Evolutionary conservation across 2,113 vertebrate species (phyloP).

Genomic region (Tinamus guttatus): DNA sequence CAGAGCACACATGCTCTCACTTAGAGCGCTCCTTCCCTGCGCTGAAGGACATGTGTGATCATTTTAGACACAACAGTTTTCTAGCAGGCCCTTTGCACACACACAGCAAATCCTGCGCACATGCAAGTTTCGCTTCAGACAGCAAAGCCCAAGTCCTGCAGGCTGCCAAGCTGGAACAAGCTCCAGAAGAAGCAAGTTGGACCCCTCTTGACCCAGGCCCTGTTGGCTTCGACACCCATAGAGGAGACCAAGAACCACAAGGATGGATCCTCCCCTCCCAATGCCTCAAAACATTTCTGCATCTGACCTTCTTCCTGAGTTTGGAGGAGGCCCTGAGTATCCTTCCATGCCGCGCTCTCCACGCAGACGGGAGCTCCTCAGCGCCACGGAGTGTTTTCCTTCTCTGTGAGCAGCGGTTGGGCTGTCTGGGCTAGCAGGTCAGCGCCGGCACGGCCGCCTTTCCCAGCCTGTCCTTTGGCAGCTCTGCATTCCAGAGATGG

Average conservation of each 20-base stretch:
- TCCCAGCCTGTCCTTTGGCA: constrained; percentile 7
- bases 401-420: background rate
- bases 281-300: background rate
- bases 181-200: background rate
- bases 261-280: background rate
- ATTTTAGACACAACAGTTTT: constrained; percentile 22
- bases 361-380: background rate
- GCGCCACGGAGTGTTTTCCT: background rate
- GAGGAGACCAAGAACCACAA: background rate
- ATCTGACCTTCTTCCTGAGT: background rate
- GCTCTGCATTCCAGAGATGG: constrained; percentile 54
- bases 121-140: background rate
- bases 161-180: background rate
- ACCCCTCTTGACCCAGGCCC: background rate
- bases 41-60: constrained; percentile 60
- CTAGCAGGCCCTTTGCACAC: constrained; percentile 9
- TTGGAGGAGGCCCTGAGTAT: background rate
- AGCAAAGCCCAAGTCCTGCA: background rate
- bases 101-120: background rate
- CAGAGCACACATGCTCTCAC: constrained; percentile 70
- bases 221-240: background rate
- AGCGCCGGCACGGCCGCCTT: background rate
- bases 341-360: background rate
- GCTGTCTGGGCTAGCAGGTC: constrained; percentile 8
- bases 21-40: constrained; percentile 44